A percentile compares a stretch with the other conserved stretches of the same genome.
These are phyloP conservation scores for Priapulus caudatus DNA, from an alignment of 2,888 invertebrate genomes.

Conservation along the genomic window DNA sequence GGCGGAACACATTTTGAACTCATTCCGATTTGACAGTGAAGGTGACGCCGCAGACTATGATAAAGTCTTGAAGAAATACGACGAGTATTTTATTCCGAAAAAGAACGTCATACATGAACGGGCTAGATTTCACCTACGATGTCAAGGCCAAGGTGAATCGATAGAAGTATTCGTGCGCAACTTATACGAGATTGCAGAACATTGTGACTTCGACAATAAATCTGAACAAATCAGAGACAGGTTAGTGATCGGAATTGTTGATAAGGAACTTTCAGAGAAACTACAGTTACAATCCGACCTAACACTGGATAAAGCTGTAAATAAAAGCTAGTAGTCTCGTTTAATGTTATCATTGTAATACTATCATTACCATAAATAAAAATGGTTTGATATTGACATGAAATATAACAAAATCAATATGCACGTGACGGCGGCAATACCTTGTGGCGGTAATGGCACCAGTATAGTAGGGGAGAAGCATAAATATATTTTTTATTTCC, in stretches of 20 bases:
- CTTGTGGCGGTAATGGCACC: too few relatives aligned
- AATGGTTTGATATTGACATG: too few relatives aligned
- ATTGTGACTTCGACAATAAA: too few relatives aligned
- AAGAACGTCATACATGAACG: constrained; percentile 11
- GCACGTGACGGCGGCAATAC: too few relatives aligned
- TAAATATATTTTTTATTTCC: too few relatives aligned
- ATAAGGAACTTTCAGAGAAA: background rate
- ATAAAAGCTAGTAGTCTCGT: too few relatives aligned
- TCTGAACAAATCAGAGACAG: constrained; percentile 1
- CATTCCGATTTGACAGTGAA: background rate
- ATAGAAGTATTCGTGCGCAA: constrained; percentile 10
- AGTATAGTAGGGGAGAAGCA: too few relatives aligned
- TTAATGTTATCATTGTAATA: too few relatives aligned
- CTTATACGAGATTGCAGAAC: constrained; percentile 7
- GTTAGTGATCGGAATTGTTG: background rate
- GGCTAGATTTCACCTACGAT: constrained; percentile 8
- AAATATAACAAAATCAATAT: too few relatives aligned
- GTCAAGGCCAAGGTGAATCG: constrained; percentile 4
- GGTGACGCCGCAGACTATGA: too few relatives aligned
- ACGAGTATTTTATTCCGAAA: too few relatives aligned
- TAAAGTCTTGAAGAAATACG: constrained; percentile 10
- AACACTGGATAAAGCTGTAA: constrained; percentile 2
- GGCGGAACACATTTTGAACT: constrained; percentile 7
- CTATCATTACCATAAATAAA: too few relatives aligned
- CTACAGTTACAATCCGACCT: background rate